A percentile compares a stretch with the other conserved stretches of the same genome.
phyloP scores from a whole-genome alignment of 2,888 invertebrate species.

The Caradrina kadenii region DNA sequence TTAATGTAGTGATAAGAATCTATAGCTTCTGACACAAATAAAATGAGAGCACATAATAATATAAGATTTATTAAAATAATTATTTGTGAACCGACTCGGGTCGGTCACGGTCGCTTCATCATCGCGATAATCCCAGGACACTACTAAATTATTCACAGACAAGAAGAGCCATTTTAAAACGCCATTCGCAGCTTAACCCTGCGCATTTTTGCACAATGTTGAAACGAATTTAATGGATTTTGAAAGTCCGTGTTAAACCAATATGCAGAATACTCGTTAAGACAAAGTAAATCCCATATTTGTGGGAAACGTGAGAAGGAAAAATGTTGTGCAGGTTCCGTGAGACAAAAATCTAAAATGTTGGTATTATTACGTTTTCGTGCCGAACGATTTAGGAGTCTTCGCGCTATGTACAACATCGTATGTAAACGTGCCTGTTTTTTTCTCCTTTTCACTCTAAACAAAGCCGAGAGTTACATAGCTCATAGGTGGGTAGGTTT shows the following conservation, averaged over 20 bases:
- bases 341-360: neutral
- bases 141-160: slow-evolving; percentile 63
- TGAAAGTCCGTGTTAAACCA: slow-evolving; percentile 40
- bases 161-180: slow-evolving; percentile 60
- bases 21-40: neutral
- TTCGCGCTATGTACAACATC: slow-evolving; percentile 8
- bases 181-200: slow-evolving; percentile 45
- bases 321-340: slow-evolving; percentile 10
- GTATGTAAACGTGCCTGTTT: slow-evolving; percentile 30
- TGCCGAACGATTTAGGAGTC: slow-evolving; percentile 8
- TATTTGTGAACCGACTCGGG: slow-evolving; percentile 33
- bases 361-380: slow-evolving; percentile 13
- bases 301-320: slow-evolving; percentile 16
- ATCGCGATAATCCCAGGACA: slow-evolving; percentile 61
- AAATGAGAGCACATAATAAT: slow-evolving; percentile 15
- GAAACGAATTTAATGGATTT: slow-evolving; percentile 57
- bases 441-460: slow-evolving; percentile 7
- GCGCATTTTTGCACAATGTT: slow-evolving; percentile 46
- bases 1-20: slow-evolving; percentile 24
- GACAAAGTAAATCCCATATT: slow-evolving; percentile 25
- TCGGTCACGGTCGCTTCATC: slow-evolving; percentile 49
- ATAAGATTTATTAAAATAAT: slow-evolving; percentile 45
- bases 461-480: too few species aligned
- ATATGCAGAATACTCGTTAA: slow-evolving; percentile 39
- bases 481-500: too few species aligned